A percentile compares a stretch with the other conserved stretches of the same genome.
Evolutionary conservation across 2,797 vertebrate genomes (phyloP).

Genomic region (Cheirogaleus major): DNA sequence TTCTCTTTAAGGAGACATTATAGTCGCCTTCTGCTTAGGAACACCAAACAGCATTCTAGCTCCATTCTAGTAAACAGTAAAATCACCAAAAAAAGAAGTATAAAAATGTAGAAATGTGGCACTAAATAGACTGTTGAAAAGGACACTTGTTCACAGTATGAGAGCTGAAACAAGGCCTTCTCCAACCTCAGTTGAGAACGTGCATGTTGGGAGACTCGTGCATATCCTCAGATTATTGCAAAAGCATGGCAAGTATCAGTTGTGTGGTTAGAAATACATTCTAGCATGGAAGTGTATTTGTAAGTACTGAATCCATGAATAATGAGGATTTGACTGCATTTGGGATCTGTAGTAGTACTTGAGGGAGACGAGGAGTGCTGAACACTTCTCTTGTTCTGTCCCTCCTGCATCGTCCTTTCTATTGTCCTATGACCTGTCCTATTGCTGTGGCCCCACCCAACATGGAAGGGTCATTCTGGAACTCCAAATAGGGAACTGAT

Average conservation of each 20-base stretch:
- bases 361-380: neutral
- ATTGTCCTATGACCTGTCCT: neutral
- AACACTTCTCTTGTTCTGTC: neutral
- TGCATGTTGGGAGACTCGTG: neutral
- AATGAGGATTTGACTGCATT: neutral
- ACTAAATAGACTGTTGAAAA: neutral
- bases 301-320: neutral
- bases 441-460: neutral
- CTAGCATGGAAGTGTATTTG: neutral
- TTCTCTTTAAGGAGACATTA: neutral
- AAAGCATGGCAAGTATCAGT: fast-evolving
- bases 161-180: neutral
- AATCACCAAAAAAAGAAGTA: neutral
- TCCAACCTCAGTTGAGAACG: neutral
- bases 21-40: neutral
- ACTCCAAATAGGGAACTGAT: neutral
- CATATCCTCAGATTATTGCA: neutral
- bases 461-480: neutral
- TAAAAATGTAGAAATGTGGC: neutral
- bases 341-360: neutral
- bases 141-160: neutral
- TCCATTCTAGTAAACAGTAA: neutral
- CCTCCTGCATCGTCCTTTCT: neutral
- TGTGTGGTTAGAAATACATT: neutral
- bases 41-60: neutral